Evolutionary conservation across 2,888 invertebrate species (phyloP).

Genomic region (Cremastinae sp.): DNA sequence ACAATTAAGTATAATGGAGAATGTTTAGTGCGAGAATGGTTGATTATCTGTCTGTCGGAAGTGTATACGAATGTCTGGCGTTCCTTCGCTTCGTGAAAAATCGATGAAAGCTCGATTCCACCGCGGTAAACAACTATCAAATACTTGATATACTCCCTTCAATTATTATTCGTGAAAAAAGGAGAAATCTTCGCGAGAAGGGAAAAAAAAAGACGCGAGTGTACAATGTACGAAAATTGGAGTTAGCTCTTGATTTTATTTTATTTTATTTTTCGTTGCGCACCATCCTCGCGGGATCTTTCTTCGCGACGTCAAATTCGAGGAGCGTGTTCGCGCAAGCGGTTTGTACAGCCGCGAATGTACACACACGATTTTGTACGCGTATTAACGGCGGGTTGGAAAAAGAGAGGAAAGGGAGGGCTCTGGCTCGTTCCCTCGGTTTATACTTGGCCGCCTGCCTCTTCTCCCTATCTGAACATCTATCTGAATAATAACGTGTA

Average conservation of each 20-base stretch:
- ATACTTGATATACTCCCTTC: no score
- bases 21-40: slow-evolving; percentile 72
- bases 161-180: no score
- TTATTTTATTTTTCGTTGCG: no score
- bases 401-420: slow-evolving; percentile 44
- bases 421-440: slow-evolving; percentile 49
- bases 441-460: slow-evolving; percentile 58
- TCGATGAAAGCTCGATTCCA: no score
- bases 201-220: no score
- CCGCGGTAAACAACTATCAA: no score
- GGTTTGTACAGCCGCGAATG: slow-evolving; percentile 37
- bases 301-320: slow-evolving; percentile 66
- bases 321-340: slow-evolving; percentile 48
- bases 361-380: slow-evolving; percentile 32
- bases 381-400: slow-evolving; percentile 23
- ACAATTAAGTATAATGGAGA: slow-evolving; percentile 79
- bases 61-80: slow-evolving; percentile 66
- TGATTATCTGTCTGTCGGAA: slow-evolving; percentile 69
- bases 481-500: slow-evolving; percentile 81
- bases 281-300: slow-evolving; percentile 26
- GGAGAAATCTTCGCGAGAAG: no score
- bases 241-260: no score
- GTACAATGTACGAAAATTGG: no score
- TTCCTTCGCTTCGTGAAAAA: slow-evolving; percentile 33
- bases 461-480: slow-evolving; percentile 77